phyloP scores from a whole-genome alignment of 2,113 vertebrate genomes.

The Salvelinus alpinus region DNA sequence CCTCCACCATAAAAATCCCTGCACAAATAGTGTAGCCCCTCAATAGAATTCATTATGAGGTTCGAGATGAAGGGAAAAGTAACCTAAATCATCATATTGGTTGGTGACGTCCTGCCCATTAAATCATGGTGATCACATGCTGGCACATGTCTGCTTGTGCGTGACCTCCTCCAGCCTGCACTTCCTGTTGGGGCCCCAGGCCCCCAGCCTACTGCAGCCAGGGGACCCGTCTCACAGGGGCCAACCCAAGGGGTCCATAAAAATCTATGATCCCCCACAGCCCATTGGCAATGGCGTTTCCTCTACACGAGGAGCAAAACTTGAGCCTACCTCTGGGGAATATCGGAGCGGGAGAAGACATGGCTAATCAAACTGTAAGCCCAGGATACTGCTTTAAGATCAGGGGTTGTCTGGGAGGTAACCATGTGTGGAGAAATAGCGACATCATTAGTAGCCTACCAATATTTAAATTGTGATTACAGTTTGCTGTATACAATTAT shows the following conservation, averaged over 20 bases:
- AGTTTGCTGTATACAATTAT: too few species aligned
- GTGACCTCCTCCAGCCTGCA: slow-evolving; percentile 2
- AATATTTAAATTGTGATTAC: background rate
- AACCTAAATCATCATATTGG: background rate
- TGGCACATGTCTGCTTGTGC: slow-evolving; percentile 16
- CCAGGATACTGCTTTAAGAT: background rate
- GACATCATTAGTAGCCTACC: background rate
- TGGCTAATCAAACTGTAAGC: background rate
- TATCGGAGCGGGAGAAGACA: background rate
- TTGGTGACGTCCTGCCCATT: background rate
- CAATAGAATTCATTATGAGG: too few species aligned
- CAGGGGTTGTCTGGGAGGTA: background rate
- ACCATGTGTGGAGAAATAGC: background rate
- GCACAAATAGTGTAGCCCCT: too few species aligned
- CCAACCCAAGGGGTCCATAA: slow-evolving; percentile 27
- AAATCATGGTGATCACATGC: slow-evolving; percentile 24
- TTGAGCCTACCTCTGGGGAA: slow-evolving; percentile 18
- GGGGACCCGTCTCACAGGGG: slow-evolving; percentile 13
- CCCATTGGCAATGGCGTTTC: slow-evolving; percentile 32
- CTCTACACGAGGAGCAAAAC: slow-evolving; percentile 25
- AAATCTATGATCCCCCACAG: slow-evolving; percentile 43
- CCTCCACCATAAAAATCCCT: too few species aligned
- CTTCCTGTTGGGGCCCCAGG: slow-evolving; percentile 12
- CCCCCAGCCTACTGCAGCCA: slow-evolving; percentile 5
- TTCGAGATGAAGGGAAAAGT: background rate